Evolutionary conservation across 2,797 vertebrate genomes (phyloP).

Genomic region (Tokudaia muenninki): DNA sequence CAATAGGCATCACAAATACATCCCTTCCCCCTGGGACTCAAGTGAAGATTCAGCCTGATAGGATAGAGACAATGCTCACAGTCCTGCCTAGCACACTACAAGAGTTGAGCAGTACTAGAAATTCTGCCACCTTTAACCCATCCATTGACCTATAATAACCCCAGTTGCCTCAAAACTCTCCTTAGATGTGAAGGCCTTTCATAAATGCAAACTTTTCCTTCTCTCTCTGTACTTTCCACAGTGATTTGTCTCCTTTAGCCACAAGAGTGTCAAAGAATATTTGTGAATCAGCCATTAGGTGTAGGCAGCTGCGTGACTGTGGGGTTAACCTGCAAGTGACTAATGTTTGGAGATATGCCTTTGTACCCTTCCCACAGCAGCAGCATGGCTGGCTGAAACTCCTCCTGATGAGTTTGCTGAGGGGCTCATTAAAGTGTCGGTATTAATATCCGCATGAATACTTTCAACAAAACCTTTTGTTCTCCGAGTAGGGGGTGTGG

Average conservation of each 20-base stretch:
- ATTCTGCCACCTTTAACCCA: background rate
- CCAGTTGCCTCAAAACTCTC: conserved; percentile 31
- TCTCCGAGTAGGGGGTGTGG: conserved; percentile 75
- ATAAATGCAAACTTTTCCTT: conserved; percentile 58
- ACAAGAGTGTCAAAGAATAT: conserved; percentile 63
- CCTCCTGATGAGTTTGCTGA: conserved; percentile 76
- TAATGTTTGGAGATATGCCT: conserved; percentile 74
- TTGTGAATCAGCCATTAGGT: conserved; percentile 79
- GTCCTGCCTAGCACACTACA: background rate
- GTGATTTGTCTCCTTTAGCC: conserved; percentile 67
- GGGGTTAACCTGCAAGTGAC: conserved; percentile 80
- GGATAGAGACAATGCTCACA: background rate
- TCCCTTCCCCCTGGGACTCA: background rate
- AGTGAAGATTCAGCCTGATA: background rate
- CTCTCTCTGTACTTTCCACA: conserved; percentile 63
- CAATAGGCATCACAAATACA: background rate
- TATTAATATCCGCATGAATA: conserved; percentile 84
- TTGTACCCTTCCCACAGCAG: conserved; percentile 74
- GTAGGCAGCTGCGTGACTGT: conserved; percentile 75
- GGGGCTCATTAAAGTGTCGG: conserved; percentile 80
- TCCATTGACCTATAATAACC: background rate
- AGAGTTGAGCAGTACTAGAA: background rate
- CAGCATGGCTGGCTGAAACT: conserved; percentile 67
- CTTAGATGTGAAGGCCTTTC: conserved; percentile 30
- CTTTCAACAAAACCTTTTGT: conserved; percentile 83